Conservation (phyloP, 2,888 invertebrate genomes). For the Aethes cnicana region DNA sequence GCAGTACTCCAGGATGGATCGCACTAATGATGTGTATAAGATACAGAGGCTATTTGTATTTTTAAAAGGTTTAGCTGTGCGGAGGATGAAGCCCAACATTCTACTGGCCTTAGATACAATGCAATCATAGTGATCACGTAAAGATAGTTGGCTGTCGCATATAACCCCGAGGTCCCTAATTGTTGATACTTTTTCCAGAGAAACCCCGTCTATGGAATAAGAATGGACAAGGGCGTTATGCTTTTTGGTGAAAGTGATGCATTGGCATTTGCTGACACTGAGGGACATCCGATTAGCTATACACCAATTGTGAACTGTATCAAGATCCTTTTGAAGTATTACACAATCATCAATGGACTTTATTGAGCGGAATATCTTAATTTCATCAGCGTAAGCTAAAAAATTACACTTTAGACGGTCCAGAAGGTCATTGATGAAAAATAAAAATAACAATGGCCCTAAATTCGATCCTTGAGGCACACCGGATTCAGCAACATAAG, state of each 20-base stretch:
- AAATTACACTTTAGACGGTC: background rate
- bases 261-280: background rate
- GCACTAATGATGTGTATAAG: too few relatives aligned
- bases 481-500: background rate
- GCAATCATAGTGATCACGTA: background rate
- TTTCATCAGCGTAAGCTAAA: background rate
- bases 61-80: too few relatives aligned
- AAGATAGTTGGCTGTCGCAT: background rate
- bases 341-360: background rate
- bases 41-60: too few relatives aligned
- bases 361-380: background rate
- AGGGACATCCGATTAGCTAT: too few relatives aligned
- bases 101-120: background rate
- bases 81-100: too few relatives aligned
- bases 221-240: too few relatives aligned
- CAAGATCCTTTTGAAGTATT: background rate
- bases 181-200: too few relatives aligned
- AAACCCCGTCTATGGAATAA: too few relatives aligned
- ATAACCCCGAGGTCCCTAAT: background rate
- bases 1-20: too few relatives aligned
- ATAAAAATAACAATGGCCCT: background rate
- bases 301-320: background rate
- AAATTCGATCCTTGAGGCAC: background rate
- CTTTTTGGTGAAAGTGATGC: background rate
- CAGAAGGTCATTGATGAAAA: background rate